Evolutionary conservation across 2,888 invertebrate genomes (phyloP), one percentile per base, ranked within the genome.

Genomic region (Bombylius major): DNA sequence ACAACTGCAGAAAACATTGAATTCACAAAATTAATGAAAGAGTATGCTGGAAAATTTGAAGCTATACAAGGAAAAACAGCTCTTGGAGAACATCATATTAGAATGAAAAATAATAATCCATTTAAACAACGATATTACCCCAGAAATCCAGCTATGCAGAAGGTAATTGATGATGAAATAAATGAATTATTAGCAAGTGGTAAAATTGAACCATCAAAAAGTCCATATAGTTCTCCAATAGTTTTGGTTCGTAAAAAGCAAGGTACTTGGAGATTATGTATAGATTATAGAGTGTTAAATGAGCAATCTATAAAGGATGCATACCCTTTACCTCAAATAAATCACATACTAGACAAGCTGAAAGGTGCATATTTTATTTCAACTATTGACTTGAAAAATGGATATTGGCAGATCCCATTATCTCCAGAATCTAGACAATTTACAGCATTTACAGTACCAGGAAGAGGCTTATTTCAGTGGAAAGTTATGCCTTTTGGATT

Each of bases 391-490:
- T 46, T 52, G 6, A 52, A 46, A 8, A 46, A 32, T 3, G 45
- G 33, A 33, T 50, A 36, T 34, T 50, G 50, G 50, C 50, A 34
- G 9, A 50, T 50, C 1, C 50, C 34, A 11, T 14, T 52, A 34
- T 45, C 11, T 8, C 14, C 45, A 31, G 46, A 45, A 4, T 52
- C 52, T 8, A 46, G 32, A 7, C 45, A 45, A 33, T 52, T 46
- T 39, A 46, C 52, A 32, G 52, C 52, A 12, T 52, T 52, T 33
- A 52, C 31, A 13, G 52, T 52, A 33, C 59, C 5, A 51, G 46
- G 46, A 33, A 45, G 52, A 13, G 52, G 52, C 8, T 33, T 52
- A 33, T 52, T 32, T 33, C 46, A 52, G 8, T 52, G 45, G 34
- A 23, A 34, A 3, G 12, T n/a, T 11, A 50, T 50, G 50, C 50